phyloP scores from a whole-genome alignment of 2,888 invertebrate genomes.

The Acheta domesticus region DNA sequence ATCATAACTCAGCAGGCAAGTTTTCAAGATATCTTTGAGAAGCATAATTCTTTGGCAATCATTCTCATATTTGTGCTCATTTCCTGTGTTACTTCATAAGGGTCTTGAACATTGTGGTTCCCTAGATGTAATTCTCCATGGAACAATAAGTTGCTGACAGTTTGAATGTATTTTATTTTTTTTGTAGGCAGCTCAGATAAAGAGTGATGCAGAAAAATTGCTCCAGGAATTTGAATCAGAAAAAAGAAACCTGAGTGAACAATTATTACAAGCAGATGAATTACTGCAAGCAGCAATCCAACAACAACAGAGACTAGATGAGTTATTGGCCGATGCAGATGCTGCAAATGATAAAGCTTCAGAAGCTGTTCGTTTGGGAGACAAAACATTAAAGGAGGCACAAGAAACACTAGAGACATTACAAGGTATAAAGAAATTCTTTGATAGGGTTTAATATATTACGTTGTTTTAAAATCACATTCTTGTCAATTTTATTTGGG shows the following conservation, averaged over 20 bases:
- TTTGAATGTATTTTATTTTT: no score
- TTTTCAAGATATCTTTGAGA: slow-evolving; percentile 27
- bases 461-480: no score
- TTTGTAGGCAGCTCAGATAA: slow-evolving; percentile 12
- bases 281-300: slow-evolving; percentile 55
- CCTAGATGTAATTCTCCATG: no score
- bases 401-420: slow-evolving; percentile 74
- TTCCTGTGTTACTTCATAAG: not conserved
- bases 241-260: slow-evolving; percentile 56
- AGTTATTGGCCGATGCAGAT: slow-evolving; percentile 74
- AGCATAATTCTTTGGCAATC: not conserved
- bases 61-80: not conserved
- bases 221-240: slow-evolving; percentile 55
- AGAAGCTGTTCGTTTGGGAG: slow-evolving; percentile 80
- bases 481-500: no score
- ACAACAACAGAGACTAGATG: slow-evolving; percentile 76
- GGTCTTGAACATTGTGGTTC: no score
- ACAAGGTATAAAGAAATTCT: slow-evolving; percentile 50
- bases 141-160: no score
- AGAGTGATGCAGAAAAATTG: slow-evolving; percentile 62
- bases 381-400: slow-evolving; percentile 74
- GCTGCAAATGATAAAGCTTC: slow-evolving; percentile 71
- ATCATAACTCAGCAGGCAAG: slow-evolving; percentile 66
- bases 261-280: slow-evolving; percentile 57
- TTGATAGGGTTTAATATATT: no score